Conservation (phyloP, 1,140 invertebrate species). For the Vollenhovia emeryi region DNA sequence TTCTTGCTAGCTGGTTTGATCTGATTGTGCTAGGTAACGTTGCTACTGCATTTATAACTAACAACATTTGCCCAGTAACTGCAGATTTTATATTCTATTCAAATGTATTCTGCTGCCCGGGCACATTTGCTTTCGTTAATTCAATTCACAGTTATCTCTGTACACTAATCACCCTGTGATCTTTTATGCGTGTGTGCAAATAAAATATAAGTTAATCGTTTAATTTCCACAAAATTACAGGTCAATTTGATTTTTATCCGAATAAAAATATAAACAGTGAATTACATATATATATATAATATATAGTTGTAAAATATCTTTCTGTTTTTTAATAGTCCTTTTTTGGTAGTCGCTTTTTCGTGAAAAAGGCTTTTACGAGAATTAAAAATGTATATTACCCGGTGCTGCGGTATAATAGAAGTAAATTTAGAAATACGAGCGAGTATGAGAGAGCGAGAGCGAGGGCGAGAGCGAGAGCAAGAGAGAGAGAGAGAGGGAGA, state of each 20-base stretch:
- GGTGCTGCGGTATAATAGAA: neutral
- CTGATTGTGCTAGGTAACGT: neutral
- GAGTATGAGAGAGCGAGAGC: neutral
- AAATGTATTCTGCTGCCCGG: conserved; percentile 33
- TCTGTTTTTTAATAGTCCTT: neutral
- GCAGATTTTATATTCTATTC: conserved; percentile 45
- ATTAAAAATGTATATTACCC: conserved; percentile 36
- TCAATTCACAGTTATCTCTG: neutral
- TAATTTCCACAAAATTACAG: neutral
- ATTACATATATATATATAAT: too few species aligned
- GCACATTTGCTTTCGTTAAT: conserved; percentile 22
- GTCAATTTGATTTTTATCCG: neutral
- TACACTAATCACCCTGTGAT: neutral
- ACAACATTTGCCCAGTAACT: neutral
- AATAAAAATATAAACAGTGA: conserved; percentile 22
- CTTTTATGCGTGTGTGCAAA: conserved; percentile 44
- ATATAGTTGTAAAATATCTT: neutral
- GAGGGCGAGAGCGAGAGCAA: neutral
- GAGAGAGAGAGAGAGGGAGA: neutral
- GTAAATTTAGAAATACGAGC: conserved; percentile 13
- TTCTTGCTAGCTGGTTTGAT: neutral
- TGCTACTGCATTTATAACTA: conserved; percentile 31
- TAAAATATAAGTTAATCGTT: conserved; percentile 14
- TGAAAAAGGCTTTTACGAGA: conserved; percentile 17
- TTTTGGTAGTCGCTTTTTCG: neutral